phyloP scores from a whole-genome alignment of 2,113 vertebrate species.

The Menidia beryllina region DNA sequence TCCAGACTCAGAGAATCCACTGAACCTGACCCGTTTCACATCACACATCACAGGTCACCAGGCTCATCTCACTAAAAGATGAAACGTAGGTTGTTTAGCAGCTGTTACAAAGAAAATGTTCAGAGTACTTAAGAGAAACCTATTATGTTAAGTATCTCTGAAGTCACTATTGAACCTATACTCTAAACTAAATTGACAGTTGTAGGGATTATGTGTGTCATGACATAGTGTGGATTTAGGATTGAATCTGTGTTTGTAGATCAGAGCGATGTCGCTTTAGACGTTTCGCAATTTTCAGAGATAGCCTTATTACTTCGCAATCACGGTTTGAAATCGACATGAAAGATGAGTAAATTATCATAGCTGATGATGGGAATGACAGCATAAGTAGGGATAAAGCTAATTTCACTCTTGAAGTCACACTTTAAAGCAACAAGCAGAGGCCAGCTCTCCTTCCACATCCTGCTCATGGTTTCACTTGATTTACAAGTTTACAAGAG shows the following conservation, averaged over 20 bases:
- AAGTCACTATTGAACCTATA: conserved; percentile 42
- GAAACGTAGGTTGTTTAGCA: conserved; percentile 26
- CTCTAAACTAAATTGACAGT: conserved; percentile 55
- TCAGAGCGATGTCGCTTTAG: conserved; percentile 35
- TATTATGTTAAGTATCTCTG: conserved; percentile 47
- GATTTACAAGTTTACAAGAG: too few species aligned
- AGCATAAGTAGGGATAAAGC: neutral
- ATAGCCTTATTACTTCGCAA: neutral
- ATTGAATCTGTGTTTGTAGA: conserved; percentile 26
- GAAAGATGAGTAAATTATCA: neutral
- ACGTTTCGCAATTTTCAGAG: conserved; percentile 1
- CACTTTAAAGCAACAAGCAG: too few species aligned
- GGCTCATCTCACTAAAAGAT: conserved; percentile 43
- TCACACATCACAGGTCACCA: conserved; percentile 65
- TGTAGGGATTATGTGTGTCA: conserved; percentile 75
- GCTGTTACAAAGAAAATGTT: conserved; percentile 38
- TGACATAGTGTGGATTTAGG: conserved; percentile 69
- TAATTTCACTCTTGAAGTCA: neutral
- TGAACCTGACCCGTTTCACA: conserved; percentile 51
- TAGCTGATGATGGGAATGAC: neutral
- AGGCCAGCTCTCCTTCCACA: too few species aligned
- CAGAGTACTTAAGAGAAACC: conserved; percentile 34
- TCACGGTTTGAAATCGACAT: neutral
- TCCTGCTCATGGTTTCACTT: too few species aligned
- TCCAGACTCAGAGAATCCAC: conserved; percentile 32